These are phyloP conservation scores for Aphelocoma californica DNA, from an alignment of 2,797 vertebrate species.

Conservation along the genomic window DNA sequence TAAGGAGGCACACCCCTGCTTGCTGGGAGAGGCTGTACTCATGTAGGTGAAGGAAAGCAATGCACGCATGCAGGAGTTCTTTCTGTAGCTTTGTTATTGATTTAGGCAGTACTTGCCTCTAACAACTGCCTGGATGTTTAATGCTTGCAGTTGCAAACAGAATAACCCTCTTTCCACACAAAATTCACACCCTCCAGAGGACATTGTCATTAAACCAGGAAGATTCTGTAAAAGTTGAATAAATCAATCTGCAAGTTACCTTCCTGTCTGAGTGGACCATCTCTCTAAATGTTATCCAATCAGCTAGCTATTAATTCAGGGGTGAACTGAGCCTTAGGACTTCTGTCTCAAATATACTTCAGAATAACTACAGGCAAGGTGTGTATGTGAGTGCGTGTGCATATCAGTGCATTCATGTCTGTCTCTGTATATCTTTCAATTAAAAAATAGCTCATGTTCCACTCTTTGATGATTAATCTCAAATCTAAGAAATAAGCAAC, in stretches of 20 bases:
- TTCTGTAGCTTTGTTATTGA: neutral
- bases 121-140: neutral
- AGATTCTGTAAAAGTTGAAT: neutral
- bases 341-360: neutral
- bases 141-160: neutral
- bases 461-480: neutral
- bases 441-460: neutral
- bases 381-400: neutral
- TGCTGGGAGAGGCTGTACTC: neutral
- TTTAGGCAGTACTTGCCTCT: neutral
- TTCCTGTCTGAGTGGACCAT: neutral
- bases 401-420: fast-evolving
- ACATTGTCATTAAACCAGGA: neutral
- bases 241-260: neutral
- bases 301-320: neutral
- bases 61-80: neutral
- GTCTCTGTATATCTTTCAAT: neutral
- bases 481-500: neutral
- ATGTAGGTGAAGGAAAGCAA: neutral
- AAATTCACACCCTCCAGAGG: neutral
- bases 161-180: neutral
- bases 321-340: neutral
- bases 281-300: neutral
- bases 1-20: neutral
- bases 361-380: neutral